Conservation (phyloP, 1,140 invertebrate species). For the Drosophila pachea region DNA sequence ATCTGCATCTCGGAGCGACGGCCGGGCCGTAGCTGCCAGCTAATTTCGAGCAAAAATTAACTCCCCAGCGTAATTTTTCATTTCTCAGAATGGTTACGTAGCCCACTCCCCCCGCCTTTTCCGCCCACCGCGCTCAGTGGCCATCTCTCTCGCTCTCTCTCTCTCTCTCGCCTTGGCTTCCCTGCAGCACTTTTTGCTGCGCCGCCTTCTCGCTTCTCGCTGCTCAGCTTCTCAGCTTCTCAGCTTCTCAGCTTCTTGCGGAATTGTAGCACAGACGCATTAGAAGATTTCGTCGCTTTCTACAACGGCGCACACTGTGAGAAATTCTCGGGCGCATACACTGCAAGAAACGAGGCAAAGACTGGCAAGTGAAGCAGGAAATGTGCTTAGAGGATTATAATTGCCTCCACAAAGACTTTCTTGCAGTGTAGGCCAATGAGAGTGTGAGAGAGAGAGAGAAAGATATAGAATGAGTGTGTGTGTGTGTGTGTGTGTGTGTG, state of each 20-base stretch:
- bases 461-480: not conserved
- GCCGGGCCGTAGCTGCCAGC: constrained; percentile 60
- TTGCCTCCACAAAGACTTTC: too few species aligned
- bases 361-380: not conserved
- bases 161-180: not conserved
- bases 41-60: constrained; percentile 75
- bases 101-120: constrained; percentile 37
- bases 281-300: constrained; percentile 55
- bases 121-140: too few species aligned
- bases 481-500: constrained; percentile 2
- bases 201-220: not conserved
- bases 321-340: constrained; percentile 6
- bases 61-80: constrained; percentile 75
- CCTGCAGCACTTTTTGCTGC: not conserved
- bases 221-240: too few species aligned
- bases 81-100: constrained; percentile 69
- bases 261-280: constrained; percentile 56
- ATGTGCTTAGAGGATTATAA: too few species aligned
- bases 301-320: constrained; percentile 9
- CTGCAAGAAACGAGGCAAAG: constrained; percentile 1
- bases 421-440: too few species aligned
- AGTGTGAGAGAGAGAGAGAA: too few species aligned
- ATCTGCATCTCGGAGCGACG: constrained; percentile 26
- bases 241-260: constrained; percentile 13
- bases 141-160: too few species aligned